Base-by-base conservation (phyloP, 2,113 vertebrate genomes). In the Nasalis larvatus region DNA sequence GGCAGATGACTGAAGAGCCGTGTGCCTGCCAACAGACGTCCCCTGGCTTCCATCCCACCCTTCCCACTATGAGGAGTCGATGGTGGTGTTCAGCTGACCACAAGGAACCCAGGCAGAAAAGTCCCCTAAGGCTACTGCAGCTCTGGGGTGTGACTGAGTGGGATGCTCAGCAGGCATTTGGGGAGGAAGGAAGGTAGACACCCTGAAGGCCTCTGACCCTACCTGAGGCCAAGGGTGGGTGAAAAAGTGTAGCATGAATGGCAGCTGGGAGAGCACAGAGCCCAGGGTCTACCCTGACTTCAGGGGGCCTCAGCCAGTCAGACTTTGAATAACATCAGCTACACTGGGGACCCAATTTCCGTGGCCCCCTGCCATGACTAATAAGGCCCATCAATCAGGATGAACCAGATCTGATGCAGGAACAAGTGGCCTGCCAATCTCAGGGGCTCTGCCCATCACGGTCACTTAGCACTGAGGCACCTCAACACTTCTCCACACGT, bases 141-240 rank as follows among this genome's bases (percentile, higher is more conserved):
- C 35, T 54, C 4, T 63, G 25, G 27, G 8, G n/a, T 8, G 1
- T 4, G 4, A 11, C 18, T 30, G 47, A 12, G 6, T 40, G 17
- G 4, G 30, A 40, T 11, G 12, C 3, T 10, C 3, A 2, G 23
- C 18, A 56, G 14, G 16, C n/a, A 12, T 6, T 1, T 23, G 13
- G 45, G 5, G 7, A 42, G 40, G 23, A 37, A 11, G 18, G n/a
- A 27, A 71, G 10, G 35, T 10, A 42, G 40, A 23, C 9, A 37
- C 21, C 5, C 54, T 30, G 30, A 20, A 77, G 76, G 35, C 5
- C 35, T 21, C 47, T 1, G 3, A 54, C 52, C 30, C 7, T 9
- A 40, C 37, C 47, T 25, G 32, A 90, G 54, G 86, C 77, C 13
- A 6, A 42, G n/a, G 35, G 2, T 8, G 56, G 8, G 8, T 9